Percentiles rank a stretch among this genome's conserved stretches.
Conservation (phyloP, 2,113 vertebrate species). For the Callithrix jacchus region DNA sequence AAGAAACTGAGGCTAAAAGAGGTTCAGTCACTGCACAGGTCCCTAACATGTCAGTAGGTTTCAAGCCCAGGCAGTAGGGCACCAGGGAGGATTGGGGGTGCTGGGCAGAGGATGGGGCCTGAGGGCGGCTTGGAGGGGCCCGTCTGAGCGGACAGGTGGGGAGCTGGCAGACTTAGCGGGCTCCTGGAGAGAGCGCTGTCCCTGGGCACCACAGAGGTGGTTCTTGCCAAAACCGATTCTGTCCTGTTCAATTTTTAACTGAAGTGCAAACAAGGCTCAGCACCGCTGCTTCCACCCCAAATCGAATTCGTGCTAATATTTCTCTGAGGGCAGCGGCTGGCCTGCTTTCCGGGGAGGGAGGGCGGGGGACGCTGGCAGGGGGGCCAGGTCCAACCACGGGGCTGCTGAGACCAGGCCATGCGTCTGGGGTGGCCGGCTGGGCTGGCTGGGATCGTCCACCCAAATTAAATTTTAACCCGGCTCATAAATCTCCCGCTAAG, state of each 20-base stretch:
- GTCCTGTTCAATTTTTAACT: conserved; percentile 62
- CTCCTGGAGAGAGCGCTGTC: neutral
- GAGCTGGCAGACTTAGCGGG: rapidly evolving
- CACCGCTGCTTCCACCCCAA: conserved; percentile 7
- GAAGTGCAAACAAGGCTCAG: conserved; percentile 68
- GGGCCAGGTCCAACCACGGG: neutral
- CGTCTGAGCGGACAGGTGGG: neutral
- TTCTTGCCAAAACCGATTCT: neutral
- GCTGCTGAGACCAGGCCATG: conserved; percentile 53
- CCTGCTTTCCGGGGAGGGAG: conserved; percentile 66
- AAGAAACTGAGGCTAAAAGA: neutral
- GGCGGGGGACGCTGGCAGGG: neutral
- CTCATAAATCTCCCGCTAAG: conserved; percentile 76
- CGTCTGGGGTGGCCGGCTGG: conserved; percentile 65
- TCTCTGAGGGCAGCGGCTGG: neutral
- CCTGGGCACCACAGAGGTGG: neutral
- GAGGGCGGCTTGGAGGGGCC: neutral
- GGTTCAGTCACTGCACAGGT: neutral
- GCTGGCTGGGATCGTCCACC: conserved; percentile 69
- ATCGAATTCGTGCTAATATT: conserved; percentile 59
- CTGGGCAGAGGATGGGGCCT: neutral
- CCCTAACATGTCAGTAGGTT: neutral
- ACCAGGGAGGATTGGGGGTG: neutral
- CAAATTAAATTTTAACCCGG: conserved; percentile 80
- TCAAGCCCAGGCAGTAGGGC: neutral